Conservation (phyloP, 2,797 vertebrate genomes). For the Falco berigora region DNA sequence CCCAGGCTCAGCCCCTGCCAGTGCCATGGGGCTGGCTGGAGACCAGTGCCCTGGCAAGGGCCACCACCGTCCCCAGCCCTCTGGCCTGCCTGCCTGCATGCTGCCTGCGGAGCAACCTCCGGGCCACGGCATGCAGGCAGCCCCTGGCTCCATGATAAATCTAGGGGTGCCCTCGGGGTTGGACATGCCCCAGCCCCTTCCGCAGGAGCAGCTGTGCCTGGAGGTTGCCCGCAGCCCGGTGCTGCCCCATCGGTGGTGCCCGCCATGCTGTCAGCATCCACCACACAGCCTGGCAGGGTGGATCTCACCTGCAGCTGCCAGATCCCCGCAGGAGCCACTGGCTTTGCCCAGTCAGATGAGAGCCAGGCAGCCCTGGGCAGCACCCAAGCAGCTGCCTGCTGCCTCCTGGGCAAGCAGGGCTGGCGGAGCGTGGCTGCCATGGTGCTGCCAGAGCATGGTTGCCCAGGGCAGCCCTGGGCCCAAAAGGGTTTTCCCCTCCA, state of each 20-base stretch:
- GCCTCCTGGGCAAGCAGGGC: background rate
- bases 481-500: background rate
- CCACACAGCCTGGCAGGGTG: no score
- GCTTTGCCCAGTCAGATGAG: background rate
- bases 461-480: no score
- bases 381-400: background rate
- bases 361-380: background rate
- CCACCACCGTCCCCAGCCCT: background rate
- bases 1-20: background rate
- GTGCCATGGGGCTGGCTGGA: background rate
- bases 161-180: background rate
- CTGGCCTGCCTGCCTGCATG: background rate
- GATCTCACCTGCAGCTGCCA: background rate
- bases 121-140: background rate
- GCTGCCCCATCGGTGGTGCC: background rate
- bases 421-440: background rate
- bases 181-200: background rate
- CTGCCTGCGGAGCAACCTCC: background rate
- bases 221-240: background rate
- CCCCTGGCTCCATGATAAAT: background rate
- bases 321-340: no score
- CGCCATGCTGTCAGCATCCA: background rate
- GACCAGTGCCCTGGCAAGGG: background rate
- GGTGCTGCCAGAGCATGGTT: background rate
- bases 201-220: accelerated